These are phyloP conservation scores for Erpobdella octoculata DNA, from an alignment of 2,888 invertebrate species.

Conservation along the genomic window DNA sequence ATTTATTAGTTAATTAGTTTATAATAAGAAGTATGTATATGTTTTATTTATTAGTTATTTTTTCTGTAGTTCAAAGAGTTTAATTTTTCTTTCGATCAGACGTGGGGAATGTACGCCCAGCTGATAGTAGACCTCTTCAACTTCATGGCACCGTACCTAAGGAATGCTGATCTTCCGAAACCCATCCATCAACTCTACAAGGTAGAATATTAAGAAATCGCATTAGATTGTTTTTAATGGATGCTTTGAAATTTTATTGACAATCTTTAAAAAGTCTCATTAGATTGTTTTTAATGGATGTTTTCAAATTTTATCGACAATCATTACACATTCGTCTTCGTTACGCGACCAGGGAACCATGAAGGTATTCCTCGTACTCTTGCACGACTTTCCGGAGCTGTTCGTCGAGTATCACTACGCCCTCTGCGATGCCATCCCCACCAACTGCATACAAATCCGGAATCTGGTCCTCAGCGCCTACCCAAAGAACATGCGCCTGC, in stretches of 20 bases:
- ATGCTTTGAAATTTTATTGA: background rate
- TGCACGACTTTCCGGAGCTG: slow-evolving; percentile 98
- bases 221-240: background rate
- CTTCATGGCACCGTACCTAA: slow-evolving; percentile 88
- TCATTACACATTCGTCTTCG: background rate
- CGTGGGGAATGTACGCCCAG: slow-evolving; percentile 95
- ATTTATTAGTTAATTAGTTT: background rate
- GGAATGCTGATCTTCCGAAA: slow-evolving; percentile 90
- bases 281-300: background rate
- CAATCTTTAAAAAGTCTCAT: background rate
- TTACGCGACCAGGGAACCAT: slow-evolving; percentile 68
- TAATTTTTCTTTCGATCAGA: slow-evolving; percentile 53
- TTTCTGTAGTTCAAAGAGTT: too few species aligned
- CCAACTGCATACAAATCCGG: slow-evolving; percentile 86
- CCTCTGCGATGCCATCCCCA: slow-evolving; percentile 97
- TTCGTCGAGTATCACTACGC: slow-evolving; percentile 97
- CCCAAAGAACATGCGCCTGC: slow-evolving; percentile 91
- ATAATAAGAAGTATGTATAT: too few species aligned
- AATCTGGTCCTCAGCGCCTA: slow-evolving; percentile 95
- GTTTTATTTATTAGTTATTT: too few species aligned
- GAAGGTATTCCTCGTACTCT: slow-evolving; percentile 80
- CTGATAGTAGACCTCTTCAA: slow-evolving; percentile 89
- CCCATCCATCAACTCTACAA: slow-evolving; percentile 89
- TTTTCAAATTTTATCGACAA: background rate
- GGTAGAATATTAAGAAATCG: slow-evolving; percentile 55